A percentile compares a stretch with the other conserved stretches of the same genome.
These are phyloP conservation scores for Oasisia sp. DNA, from an alignment of 2,888 invertebrate genomes.

Conservation along the genomic window DNA sequence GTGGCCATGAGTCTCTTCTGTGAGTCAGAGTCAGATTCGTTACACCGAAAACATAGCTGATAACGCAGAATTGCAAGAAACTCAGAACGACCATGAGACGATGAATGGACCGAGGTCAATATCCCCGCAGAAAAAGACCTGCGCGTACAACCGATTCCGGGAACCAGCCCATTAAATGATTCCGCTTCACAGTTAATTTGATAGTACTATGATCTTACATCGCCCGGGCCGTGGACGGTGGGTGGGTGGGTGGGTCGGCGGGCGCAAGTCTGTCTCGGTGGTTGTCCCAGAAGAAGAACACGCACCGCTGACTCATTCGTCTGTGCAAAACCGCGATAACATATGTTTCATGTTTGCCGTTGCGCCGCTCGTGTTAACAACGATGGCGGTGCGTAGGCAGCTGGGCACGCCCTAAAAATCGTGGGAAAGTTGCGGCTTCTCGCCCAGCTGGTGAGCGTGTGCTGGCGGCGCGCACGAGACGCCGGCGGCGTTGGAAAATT, in stretches of 20 bases:
- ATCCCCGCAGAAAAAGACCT: background rate
- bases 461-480: background rate
- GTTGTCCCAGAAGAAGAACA: conserved; percentile 10
- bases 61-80: background rate
- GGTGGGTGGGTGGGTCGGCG: background rate
- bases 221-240: background rate
- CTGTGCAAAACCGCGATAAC: background rate
- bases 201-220: background rate
- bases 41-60: too few species aligned
- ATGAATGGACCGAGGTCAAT: background rate
- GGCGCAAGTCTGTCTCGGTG: background rate
- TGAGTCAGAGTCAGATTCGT: too few species aligned
- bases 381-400: conserved; percentile 10
- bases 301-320: background rate
- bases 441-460: background rate
- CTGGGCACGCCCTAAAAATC: conserved; percentile 13
- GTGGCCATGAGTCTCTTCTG: too few species aligned
- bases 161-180: background rate
- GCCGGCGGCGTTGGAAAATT: background rate
- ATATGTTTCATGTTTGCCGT: conserved; percentile 3
- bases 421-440: conserved; percentile 5
- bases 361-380: background rate
- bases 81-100: background rate
- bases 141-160: background rate
- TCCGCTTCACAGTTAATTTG: background rate